These are phyloP conservation scores for Muraenolepis orangiensis DNA, from an alignment of 2,797 vertebrate genomes.

Conservation along the genomic window DNA sequence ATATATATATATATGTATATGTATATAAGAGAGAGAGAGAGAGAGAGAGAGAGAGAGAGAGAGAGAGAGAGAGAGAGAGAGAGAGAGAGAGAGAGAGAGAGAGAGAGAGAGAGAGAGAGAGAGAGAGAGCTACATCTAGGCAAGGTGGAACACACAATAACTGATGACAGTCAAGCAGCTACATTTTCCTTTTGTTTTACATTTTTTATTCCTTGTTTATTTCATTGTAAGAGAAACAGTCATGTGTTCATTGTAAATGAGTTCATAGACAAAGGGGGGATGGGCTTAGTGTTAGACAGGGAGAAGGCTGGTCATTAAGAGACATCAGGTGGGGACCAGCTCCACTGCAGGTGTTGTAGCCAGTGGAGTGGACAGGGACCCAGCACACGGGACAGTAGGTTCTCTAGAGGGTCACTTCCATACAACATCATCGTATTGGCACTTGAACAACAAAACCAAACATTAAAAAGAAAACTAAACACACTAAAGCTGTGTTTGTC, in stretches of 20 bases:
- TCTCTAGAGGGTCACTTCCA: conserved; percentile 57
- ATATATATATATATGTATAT: too few species aligned
- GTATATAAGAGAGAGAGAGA: too few species aligned
- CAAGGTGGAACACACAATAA: background rate
- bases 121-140: conserved; percentile 10
- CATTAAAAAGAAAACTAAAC: background rate
- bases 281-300: conserved; percentile 70
- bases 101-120: conserved; percentile 4
- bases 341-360: conserved; percentile 48
- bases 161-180: background rate
- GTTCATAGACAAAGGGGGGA: conserved; percentile 62
- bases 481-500: conserved; percentile 39
- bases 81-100: too few species aligned
- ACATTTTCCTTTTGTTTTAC: conserved; percentile 2
- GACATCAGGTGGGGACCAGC: conserved; percentile 34
- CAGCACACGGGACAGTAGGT: conserved; percentile 64
- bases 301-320: conserved; percentile 53
- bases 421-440: conserved; percentile 53
- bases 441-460: conserved; percentile 38
- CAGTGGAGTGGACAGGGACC: conserved; percentile 30
- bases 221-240: conserved; percentile 75
- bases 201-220: conserved; percentile 63
- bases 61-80: too few species aligned
- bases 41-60: too few species aligned
- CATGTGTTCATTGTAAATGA: conserved; percentile 64